Conservation (phyloP, 2,113 vertebrate genomes). For the Zapornia atra region DNA sequence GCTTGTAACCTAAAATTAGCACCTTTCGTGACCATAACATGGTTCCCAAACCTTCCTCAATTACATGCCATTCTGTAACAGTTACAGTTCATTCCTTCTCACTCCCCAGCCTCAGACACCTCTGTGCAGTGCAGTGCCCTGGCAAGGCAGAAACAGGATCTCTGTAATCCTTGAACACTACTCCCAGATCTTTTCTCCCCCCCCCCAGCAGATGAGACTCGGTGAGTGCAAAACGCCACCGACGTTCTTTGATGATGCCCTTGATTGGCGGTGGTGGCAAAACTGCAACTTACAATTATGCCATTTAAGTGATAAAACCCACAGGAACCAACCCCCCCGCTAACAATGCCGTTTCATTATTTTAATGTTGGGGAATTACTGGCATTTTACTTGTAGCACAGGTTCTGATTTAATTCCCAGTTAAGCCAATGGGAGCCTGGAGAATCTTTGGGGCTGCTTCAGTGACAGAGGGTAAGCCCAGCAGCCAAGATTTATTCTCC, state of each 20-base stretch:
- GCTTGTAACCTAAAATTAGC: neutral
- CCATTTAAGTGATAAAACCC: neutral
- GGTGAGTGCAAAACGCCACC: neutral
- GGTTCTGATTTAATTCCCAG: neutral
- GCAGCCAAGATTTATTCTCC: conserved; percentile 13
- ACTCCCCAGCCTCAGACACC: neutral
- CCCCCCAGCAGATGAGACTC: neutral
- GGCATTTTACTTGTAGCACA: neutral
- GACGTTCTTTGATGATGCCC: neutral
- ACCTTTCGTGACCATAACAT: neutral
- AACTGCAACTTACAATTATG: neutral
- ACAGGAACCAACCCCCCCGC: neutral
- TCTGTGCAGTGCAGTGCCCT: neutral
- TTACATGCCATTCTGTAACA: neutral
- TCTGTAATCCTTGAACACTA: neutral
- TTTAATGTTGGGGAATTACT: neutral
- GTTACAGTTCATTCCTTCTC: neutral
- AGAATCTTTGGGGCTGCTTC: neutral
- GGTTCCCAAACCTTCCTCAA: neutral
- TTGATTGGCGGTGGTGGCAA: neutral
- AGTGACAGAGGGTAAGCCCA: neutral
- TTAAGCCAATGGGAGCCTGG: neutral
- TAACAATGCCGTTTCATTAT: neutral
- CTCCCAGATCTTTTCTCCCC: neutral
- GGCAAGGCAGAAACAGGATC: neutral